Base-by-base conservation (phyloP, 2,888 invertebrate species). In the Margaritifera margaritifera region DNA sequence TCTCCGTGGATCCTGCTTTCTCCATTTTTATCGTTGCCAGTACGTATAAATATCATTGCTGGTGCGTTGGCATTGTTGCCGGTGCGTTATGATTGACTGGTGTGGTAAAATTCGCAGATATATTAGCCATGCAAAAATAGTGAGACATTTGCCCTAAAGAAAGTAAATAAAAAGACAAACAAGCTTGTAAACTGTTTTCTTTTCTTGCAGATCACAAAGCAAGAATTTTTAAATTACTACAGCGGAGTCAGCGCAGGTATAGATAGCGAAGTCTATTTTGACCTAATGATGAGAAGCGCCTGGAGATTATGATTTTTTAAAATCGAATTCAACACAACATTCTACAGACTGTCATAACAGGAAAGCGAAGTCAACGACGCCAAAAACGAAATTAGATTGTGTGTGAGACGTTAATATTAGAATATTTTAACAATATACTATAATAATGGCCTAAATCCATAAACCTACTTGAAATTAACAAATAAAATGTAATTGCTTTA, bases 211-310 rank as follows among this genome's bases (percentile, higher is more conserved):
- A 95, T 98, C 20, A 96, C 96, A 0, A 92, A 93, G 80, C 97
- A 97, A 81, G 98, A 98, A 90, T 98, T 98, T 85, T 90, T 94
- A 86, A 96, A 97, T 90, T 98, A 98, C 90, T 98, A 98, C 91
- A 92, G 94, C 69, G 96, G 95, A 22, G 94, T 98, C 79, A 97
- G 97, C 74, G 96, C 97, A 56, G 97, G 97, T 0, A 95, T 98
- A 80, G 98, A 98, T 89, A 94, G 94, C 77, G 98, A 98, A 89
- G 94, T 94, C 66, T 98, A 96, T 89, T 98, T 98, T 89, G 97
- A 97, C 90, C 92, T 98, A 74, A 95, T 98, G 94, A 95, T 98
- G 93, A 93, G 97, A 70, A 95, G 95, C 84, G 94, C 96, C 1
- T 98, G 72, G 50, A 76, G 71, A 51, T 22, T 75, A 51, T 75